Base-by-base conservation (phyloP, 2,113 vertebrate genomes). In the Elanus axillaris region DNA sequence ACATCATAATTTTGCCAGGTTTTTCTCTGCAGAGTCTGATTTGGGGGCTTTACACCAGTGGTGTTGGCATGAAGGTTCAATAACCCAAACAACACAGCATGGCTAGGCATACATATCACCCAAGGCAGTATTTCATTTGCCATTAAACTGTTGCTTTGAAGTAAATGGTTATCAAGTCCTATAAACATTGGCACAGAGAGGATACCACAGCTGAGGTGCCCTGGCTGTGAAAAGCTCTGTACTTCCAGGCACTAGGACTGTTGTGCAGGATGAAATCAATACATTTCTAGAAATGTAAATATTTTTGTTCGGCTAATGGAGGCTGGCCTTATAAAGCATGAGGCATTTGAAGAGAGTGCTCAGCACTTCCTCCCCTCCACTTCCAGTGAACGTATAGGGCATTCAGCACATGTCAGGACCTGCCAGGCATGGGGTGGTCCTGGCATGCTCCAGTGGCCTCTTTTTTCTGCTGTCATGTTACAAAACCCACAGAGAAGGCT, bases 201-300 rank as follows among this genome's bases (percentile, higher is more conserved):
- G 53, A 52, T 58, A 25, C 16, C 9, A 56, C 67, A 31, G 55
- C 63, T 80, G 91, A 77, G 53, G 16, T 31, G 38, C 47, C 26
- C 27, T 82, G 43, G 20, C 62, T 86, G 29, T 79, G 58, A 40
- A 53, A 43, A 94, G 36, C 72, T 73, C 53, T 75, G 31, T 52
- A 55, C 80, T 95, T 83, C 63, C 67, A 83, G 53, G 58, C 53
- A 21, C 36, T 56, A 38, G 78, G 45, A 58, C 77, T 34, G 38
- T 22, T 55, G 22, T 8, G 7, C 34, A 68, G 62, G 53, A 73
- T 27, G 36, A 88, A 94, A 90, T 64, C 58, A 68, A 40, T 56
- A n/a, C 23, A 17, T 90, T 95, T 91, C 59, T 58, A 60, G 71
- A 94, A 95, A 73, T 74, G 45, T 80, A 90, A 94, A 94, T 79